phyloP scores from a whole-genome alignment of 2,888 invertebrate genomes.

The Pachydiplax longipennis region DNA sequence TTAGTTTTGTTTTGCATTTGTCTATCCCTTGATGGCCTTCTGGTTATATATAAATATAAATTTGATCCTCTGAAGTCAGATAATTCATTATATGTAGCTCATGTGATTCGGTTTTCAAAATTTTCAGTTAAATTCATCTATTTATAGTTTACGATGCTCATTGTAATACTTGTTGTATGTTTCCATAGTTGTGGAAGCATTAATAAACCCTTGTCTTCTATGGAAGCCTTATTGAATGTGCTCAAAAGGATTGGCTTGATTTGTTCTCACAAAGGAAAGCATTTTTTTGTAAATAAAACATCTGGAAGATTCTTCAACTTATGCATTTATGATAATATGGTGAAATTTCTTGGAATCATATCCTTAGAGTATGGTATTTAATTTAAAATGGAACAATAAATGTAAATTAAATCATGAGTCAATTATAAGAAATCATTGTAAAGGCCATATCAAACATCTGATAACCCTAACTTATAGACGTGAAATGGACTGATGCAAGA shows the following conservation, averaged over 20 bases:
- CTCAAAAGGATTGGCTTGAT: not conserved
- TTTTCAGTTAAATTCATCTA: slow-evolving; percentile 22
- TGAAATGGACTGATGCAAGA: no score
- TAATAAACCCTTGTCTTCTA: slow-evolving; percentile 37
- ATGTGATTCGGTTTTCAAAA: slow-evolving; percentile 16
- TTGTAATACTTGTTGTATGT: slow-evolving; percentile 37
- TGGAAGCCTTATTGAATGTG: slow-evolving; percentile 6
- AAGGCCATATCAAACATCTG: no score
- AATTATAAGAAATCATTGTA: no score
- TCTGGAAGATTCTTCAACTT: not conserved
- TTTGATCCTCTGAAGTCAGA: slow-evolving; percentile 6
- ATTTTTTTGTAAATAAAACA: not conserved
- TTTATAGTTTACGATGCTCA: slow-evolving; percentile 36
- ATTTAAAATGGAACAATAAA: no score
- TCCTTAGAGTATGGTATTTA: no score
- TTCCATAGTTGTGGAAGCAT: slow-evolving; percentile 38
- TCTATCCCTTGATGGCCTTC: slow-evolving; percentile 11
- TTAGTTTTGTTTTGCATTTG: slow-evolving; percentile 28
- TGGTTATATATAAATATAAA: slow-evolving; percentile 19
- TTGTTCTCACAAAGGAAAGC: not conserved
- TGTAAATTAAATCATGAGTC: no score
- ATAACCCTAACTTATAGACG: no score
- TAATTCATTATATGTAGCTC: slow-evolving; percentile 35
- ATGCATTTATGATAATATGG: not conserved
- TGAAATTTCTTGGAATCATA: not conserved